Conservation (phyloP, 2,797 vertebrate species). For the Myoxocephalus aenaeus region DNA sequence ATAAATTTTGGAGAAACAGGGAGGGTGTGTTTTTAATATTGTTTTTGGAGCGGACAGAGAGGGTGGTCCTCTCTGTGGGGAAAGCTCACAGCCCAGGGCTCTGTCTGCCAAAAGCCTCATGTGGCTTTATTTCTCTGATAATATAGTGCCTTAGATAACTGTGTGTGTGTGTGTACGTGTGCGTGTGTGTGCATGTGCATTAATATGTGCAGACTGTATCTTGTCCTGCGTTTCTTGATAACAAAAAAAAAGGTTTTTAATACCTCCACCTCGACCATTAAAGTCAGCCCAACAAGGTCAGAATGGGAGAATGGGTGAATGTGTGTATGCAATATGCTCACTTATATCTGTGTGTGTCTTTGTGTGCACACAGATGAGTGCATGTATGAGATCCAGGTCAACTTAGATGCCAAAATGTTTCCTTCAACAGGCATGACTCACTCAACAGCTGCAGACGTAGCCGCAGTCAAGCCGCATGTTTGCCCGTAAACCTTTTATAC, state of each 20-base stretch:
- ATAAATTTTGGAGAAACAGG: conserved; percentile 57
- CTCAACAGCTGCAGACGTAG: conserved; percentile 21
- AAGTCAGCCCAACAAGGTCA: conserved; percentile 29
- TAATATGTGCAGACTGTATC: conserved; percentile 50
- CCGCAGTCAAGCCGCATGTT: neutral
- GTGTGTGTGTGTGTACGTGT: conserved; percentile 6
- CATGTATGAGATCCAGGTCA: conserved; percentile 27
- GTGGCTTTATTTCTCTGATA: conserved; percentile 73
- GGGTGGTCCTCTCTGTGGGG: conserved; percentile 65
- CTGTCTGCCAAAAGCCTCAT: conserved; percentile 68
- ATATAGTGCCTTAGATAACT: conserved; percentile 57
- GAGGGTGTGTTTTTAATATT: conserved; percentile 74
- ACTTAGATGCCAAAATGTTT: conserved; percentile 26
- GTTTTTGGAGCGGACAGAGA: conserved; percentile 67
- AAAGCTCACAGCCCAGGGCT: conserved; percentile 54
- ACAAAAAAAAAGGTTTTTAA: conserved; percentile 58
- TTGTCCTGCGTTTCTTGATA: conserved; percentile 40
- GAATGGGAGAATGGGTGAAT: conserved; percentile 27
- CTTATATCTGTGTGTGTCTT: conserved; percentile 18
- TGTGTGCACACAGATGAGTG: conserved; percentile 30
- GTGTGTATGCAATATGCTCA: conserved; percentile 37
- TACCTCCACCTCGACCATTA: conserved; percentile 42
- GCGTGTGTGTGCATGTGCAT: conserved; percentile 9
- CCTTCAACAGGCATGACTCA: conserved; percentile 25
- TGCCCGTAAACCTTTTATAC: conserved; percentile 5